Conservation (phyloP, 2,797 vertebrate species). For the Chrysocyon brachyurus region DNA sequence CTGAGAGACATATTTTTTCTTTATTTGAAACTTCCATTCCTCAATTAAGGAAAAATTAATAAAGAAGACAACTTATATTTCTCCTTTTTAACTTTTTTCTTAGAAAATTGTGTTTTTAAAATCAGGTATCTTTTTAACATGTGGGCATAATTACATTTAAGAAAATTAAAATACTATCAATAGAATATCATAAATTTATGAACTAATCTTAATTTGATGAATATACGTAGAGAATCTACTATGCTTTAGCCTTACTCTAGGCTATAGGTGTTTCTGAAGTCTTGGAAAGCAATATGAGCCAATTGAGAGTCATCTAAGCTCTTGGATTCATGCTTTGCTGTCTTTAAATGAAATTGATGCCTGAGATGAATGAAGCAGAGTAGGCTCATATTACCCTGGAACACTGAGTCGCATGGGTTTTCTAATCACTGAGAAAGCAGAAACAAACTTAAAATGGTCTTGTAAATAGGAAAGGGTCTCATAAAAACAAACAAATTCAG, state of each 20-base stretch:
- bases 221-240: too few species aligned
- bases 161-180: not conserved
- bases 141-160: not conserved
- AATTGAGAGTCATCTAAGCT: not conserved
- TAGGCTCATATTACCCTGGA: not conserved
- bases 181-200: not conserved
- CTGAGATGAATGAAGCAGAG: not conserved
- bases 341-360: not conserved
- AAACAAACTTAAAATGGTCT: not conserved
- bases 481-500: not conserved
- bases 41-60: not conserved
- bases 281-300: not conserved
- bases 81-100: not conserved
- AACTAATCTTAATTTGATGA: not conserved
- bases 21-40: constrained; percentile 48
- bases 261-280: not conserved
- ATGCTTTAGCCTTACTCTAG: not conserved
- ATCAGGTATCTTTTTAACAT: not conserved
- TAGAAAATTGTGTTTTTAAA: not conserved
- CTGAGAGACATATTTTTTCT: constrained; percentile 66
- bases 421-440: not conserved
- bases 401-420: not conserved
- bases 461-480: not conserved
- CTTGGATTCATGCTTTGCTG: not conserved
- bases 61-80: not conserved